Percentiles rank a stretch among this genome's conserved stretches.
Evolutionary conservation across 2,888 invertebrate species (phyloP).

Genomic region (Calliopum simillimum): DNA sequence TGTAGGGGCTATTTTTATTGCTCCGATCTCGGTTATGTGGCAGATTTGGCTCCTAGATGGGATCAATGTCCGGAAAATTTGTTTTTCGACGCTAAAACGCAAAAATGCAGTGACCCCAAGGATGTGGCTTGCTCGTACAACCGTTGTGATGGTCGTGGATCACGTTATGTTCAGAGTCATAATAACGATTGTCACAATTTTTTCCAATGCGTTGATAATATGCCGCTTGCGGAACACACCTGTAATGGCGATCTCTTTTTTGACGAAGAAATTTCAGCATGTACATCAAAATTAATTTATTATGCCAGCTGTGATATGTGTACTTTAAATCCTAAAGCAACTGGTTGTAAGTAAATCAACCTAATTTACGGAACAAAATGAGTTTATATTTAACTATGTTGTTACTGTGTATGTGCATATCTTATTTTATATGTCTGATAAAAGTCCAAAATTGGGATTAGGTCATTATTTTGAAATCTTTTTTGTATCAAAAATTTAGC

Average conservation of each 20-base stretch:
- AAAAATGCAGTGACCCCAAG: conserved; percentile 48
- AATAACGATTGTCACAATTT: conserved; percentile 57
- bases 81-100: conserved; percentile 50
- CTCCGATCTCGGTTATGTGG: conserved; percentile 43
- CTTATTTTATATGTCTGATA: too few relatives aligned
- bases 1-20: conserved; percentile 61
- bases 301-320: conserved; percentile 52
- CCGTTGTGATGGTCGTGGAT: conserved; percentile 62
- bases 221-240: conserved; percentile 39
- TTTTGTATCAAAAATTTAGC: too few relatives aligned
- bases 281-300: conserved; percentile 49
- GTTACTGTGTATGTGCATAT: too few relatives aligned
- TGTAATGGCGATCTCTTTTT: conserved; percentile 58
- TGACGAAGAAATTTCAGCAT: conserved; percentile 53
- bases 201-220: conserved; percentile 50
- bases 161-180: conserved; percentile 51
- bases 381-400: too few relatives aligned
- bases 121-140: conserved; percentile 53
- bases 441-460: too few relatives aligned
- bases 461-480: too few relatives aligned
- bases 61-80: conserved; percentile 53
- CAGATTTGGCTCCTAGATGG: conserved; percentile 56
- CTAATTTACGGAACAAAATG: too few relatives aligned
- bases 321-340: too few relatives aligned
- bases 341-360: background rate